phyloP scores from a whole-genome alignment of 2,888 invertebrate species.

The Cylindroiulus punctatus region DNA sequence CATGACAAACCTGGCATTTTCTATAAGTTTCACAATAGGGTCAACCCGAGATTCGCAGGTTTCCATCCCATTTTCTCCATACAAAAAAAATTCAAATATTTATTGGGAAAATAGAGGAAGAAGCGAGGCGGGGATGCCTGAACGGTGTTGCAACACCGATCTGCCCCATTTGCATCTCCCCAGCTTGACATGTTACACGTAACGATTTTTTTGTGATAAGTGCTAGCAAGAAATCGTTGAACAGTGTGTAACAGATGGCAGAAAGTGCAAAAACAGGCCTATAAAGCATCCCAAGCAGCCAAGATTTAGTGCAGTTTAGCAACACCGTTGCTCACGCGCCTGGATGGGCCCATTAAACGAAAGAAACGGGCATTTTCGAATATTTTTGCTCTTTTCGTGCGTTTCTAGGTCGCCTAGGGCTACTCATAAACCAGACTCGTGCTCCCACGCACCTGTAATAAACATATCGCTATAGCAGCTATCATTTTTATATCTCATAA shows the following conservation, averaged over 20 bases:
- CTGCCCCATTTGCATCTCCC: background rate
- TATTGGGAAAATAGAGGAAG: background rate
- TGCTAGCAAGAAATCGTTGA: slow-evolving; percentile 40
- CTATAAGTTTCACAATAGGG: background rate
- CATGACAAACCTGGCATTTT: background rate
- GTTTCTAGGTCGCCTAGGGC: slow-evolving; percentile 23
- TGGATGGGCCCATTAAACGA: slow-evolving; percentile 20
- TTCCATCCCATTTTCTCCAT: background rate
- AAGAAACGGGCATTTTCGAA: background rate
- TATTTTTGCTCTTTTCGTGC: background rate
- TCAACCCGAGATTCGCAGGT: background rate
- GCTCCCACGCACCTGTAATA: slow-evolving; percentile 43
- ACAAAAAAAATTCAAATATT: slow-evolving; percentile 20
- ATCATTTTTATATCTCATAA: slow-evolving; percentile 47
- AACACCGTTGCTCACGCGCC: slow-evolving; percentile 42
- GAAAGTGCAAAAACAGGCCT: slow-evolving; percentile 23
- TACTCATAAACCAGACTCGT: background rate
- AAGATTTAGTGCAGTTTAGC: slow-evolving; percentile 43
- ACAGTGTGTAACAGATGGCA: slow-evolving; percentile 5
- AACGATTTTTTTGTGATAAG: slow-evolving; percentile 19
- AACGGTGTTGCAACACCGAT: background rate
- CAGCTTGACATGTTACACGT: slow-evolving; percentile 7
- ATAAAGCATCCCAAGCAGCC: slow-evolving; percentile 27
- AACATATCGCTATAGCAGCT: slow-evolving; percentile 4
- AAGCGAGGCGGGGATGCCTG: background rate